A percentile compares a stretch with the other conserved stretches of the same genome.
Conservation (phyloP, 2,888 invertebrate genomes). For the Hypercompe scribonia region DNA sequence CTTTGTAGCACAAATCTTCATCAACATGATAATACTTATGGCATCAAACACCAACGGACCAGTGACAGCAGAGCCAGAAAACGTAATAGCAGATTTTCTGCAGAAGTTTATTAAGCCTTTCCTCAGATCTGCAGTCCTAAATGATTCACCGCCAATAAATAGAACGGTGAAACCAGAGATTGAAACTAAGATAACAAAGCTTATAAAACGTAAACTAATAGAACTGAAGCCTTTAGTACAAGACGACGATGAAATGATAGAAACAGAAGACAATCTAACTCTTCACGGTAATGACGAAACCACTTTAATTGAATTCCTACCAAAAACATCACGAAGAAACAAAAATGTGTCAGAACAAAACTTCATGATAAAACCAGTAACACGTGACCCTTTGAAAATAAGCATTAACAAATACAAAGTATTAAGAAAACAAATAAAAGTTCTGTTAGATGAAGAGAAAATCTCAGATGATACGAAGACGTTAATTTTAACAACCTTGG, state of each 20-base stretch:
- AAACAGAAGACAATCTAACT: slow-evolving; percentile 46
- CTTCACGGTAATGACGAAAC: slow-evolving; percentile 61
- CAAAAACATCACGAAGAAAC: slow-evolving; percentile 29
- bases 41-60: slow-evolving; percentile 15
- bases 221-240: slow-evolving; percentile 61
- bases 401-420: slow-evolving; percentile 64
- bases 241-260: slow-evolving; percentile 52
- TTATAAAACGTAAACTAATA: slow-evolving; percentile 58
- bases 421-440: slow-evolving; percentile 61
- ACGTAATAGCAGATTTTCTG: slow-evolving; percentile 51
- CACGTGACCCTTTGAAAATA: slow-evolving; percentile 41
- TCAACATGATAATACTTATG: slow-evolving; percentile 25
- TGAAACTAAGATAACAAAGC: slow-evolving; percentile 48
- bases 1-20: slow-evolving; percentile 34
- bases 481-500: slow-evolving; percentile 63
- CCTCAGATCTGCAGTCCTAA: slow-evolving; percentile 30
- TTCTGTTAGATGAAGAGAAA: slow-evolving; percentile 59
- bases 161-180: neutral
- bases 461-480: slow-evolving; percentile 61
- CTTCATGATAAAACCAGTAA: slow-evolving; percentile 2
- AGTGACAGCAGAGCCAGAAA: slow-evolving; percentile 39
- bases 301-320: slow-evolving; percentile 66
- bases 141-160: neutral
- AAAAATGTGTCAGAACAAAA: neutral
- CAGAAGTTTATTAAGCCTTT: slow-evolving; percentile 57